phyloP scores from a whole-genome alignment of 2,797 vertebrate genomes.

The Philypnodon macrostomus region DNA sequence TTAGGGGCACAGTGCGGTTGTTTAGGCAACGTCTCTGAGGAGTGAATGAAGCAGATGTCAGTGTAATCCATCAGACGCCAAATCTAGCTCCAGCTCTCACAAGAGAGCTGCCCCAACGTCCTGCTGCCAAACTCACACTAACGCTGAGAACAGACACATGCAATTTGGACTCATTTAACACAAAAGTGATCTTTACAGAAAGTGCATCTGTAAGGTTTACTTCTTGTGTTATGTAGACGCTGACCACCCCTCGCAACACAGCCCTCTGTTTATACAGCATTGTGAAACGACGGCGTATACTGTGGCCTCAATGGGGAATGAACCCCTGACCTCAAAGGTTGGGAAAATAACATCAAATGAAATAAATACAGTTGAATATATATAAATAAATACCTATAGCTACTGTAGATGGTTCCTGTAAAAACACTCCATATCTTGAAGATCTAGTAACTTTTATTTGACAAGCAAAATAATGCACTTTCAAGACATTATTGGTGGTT shows the following conservation, averaged over 20 bases:
- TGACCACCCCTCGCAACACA: too few relatives aligned
- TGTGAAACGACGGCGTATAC: too few relatives aligned
- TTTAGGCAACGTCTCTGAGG: conserved; percentile 84
- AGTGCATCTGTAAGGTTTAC: not conserved
- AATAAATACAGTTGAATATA: too few relatives aligned
- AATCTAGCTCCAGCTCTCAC: conserved; percentile 59
- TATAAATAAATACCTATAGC: too few relatives aligned
- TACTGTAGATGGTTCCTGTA: too few relatives aligned
- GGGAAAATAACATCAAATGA: too few relatives aligned
- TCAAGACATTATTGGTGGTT: not conserved
- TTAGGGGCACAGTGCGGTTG: conserved; percentile 80
- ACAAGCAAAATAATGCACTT: conserved; percentile 3
- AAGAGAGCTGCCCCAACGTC: conserved; percentile 70
- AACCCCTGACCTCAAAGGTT: too few relatives aligned
- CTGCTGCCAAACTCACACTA: conserved; percentile 23
- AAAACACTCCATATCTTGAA: not conserved
- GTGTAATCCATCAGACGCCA: conserved; percentile 82
- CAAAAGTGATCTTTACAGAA: not conserved
- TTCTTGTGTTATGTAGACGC: too few relatives aligned
- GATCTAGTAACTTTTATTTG: not conserved
- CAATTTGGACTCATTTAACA: not conserved
- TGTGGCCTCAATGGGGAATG: too few relatives aligned
- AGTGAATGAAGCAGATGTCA: conserved; percentile 91
- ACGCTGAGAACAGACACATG: too few relatives aligned
- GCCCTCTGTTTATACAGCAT: too few relatives aligned